phyloP scores from a whole-genome alignment of 2,113 vertebrate species.

The Panurus biarmicus region DNA sequence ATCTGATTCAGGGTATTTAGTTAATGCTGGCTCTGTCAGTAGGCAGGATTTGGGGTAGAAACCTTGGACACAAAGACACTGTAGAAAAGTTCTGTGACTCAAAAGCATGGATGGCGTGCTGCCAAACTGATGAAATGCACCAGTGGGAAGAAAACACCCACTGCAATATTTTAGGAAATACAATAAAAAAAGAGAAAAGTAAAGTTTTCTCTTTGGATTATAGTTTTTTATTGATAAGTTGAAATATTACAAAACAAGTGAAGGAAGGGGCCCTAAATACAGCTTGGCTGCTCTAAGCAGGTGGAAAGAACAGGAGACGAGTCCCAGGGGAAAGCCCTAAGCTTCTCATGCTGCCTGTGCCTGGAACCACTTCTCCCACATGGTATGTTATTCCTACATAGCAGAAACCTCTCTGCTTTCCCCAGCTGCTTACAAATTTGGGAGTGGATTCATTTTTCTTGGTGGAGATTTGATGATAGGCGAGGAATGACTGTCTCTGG shows the following conservation, averaged over 20 bases:
- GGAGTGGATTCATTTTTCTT: background rate
- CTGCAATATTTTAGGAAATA: background rate
- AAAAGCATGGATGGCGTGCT: background rate
- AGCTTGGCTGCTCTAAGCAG: background rate
- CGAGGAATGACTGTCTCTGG: background rate
- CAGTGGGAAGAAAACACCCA: background rate
- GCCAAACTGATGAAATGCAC: background rate
- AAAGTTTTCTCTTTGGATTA: background rate
- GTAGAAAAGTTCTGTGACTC: background rate
- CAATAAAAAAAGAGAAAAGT: background rate
- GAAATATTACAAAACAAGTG: background rate
- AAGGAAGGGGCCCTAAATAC: background rate
- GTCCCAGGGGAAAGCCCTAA: background rate
- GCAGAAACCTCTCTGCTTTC: background rate
- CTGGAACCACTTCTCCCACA: background rate
- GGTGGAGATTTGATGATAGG: background rate
- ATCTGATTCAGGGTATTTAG: background rate
- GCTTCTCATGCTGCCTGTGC: background rate
- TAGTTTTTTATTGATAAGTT: background rate
- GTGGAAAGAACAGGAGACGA: background rate
- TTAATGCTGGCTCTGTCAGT: background rate
- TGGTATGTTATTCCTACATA: background rate
- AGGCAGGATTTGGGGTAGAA: background rate
- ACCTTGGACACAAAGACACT: background rate
- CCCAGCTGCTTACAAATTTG: background rate